These are phyloP conservation scores for Hormiphora californensis DNA, from an alignment of 37 sponge, comb jelly and placozoan genomes.

Conservation along the genomic window DNA sequence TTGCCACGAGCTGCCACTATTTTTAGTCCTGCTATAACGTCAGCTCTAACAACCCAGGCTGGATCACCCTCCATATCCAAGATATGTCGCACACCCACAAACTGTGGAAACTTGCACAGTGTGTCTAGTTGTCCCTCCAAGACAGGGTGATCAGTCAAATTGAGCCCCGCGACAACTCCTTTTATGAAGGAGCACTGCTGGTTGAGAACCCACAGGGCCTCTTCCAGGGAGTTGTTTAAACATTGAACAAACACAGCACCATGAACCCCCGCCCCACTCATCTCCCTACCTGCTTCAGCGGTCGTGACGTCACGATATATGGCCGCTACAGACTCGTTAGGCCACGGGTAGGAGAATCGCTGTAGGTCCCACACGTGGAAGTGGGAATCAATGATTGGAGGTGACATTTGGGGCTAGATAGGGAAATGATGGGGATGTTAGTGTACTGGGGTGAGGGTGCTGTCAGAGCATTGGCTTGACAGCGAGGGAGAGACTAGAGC, in stretches of 20 bases:
- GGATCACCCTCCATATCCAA: background rate
- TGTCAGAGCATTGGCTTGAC: no score
- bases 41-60: conserved; percentile 8
- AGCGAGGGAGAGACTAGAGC: no score
- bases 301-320: background rate
- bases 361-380: conserved; percentile 40
- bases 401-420: no score
- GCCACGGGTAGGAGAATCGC: conserved; percentile 26
- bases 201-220: conserved; percentile 14
- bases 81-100: conserved; percentile 44
- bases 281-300: background rate
- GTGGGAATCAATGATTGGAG: conserved; percentile 22
- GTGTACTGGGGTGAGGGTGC: no score
- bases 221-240: conserved; percentile 4
- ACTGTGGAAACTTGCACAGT: background rate
- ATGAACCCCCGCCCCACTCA: background rate
- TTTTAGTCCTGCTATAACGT: conserved; percentile 16
- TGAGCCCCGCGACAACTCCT: conserved; percentile 30
- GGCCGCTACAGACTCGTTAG: background rate
- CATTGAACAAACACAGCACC: conserved; percentile 10
- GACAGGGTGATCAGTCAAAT: background rate
- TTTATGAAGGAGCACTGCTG: background rate
- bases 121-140: background rate
- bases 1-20: conserved; percentile 14
- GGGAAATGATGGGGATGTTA: no score